These are phyloP conservation scores for Jordanella pulchra DNA, from an alignment of 2,797 vertebrate genomes.

Conservation along the genomic window DNA sequence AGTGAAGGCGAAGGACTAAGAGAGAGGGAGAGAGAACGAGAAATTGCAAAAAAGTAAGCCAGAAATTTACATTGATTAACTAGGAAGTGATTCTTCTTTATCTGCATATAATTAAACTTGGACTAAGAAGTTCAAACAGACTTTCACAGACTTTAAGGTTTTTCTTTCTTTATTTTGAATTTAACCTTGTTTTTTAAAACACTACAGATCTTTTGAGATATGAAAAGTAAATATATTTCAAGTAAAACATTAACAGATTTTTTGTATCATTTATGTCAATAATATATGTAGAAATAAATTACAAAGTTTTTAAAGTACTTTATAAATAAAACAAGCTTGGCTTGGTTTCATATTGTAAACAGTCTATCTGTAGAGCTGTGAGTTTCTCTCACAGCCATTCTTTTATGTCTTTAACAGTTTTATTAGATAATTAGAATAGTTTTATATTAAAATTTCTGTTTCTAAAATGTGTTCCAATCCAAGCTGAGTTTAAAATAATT, in stretches of 20 bases:
- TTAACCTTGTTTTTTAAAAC: neutral
- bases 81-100: neutral
- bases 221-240: neutral
- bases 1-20: constrained; percentile 87
- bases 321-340: too few species aligned
- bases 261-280: neutral
- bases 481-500: neutral
- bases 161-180: neutral
- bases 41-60: constrained; percentile 85
- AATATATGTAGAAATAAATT: too few species aligned
- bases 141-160: neutral
- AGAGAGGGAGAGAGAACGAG: constrained; percentile 82
- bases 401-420: neutral
- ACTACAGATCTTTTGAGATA: neutral
- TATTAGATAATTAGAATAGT: neutral
- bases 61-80: neutral
- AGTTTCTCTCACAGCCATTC: neutral
- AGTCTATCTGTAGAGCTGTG: neutral
- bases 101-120: neutral
- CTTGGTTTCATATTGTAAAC: too few species aligned
- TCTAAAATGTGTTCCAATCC: neutral
- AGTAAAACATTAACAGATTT: too few species aligned
- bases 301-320: too few species aligned
- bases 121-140: too few species aligned
- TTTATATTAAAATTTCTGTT: neutral